phyloP scores from a whole-genome alignment of 2,888 invertebrate species.

The Ernsta delagoae region DNA sequence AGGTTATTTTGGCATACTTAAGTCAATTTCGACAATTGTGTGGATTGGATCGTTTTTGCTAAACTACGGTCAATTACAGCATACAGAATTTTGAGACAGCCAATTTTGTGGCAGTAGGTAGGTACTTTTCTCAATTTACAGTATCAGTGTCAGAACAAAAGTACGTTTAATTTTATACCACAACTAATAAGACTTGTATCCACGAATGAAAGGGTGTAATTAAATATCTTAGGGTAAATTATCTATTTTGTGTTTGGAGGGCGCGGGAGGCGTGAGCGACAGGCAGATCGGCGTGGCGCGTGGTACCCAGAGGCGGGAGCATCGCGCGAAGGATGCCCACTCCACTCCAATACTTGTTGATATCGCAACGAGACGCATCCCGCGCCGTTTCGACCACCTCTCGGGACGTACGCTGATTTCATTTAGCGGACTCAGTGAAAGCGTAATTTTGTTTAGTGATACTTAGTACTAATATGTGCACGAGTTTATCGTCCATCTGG shows the following conservation, averaged over 20 bases:
- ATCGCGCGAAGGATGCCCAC: too few species aligned
- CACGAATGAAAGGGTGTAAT: slow-evolving; percentile 12
- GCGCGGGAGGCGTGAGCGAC: slow-evolving; percentile 56
- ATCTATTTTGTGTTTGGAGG: slow-evolving; percentile 46
- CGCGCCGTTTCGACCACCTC: slow-evolving; percentile 41
- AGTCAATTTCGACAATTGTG: too few species aligned
- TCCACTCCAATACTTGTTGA: slow-evolving; percentile 66
- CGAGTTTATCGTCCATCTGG: slow-evolving; percentile 22
- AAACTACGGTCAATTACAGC: too few species aligned
- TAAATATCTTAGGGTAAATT: slow-evolving; percentile 43
- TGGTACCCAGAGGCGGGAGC: too few species aligned
- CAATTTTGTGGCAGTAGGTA: background rate
- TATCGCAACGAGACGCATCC: slow-evolving; percentile 69
- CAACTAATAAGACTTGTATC: background rate
- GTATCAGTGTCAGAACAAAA: background rate
- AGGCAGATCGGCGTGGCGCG: slow-evolving; percentile 44
- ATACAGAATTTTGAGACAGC: background rate
- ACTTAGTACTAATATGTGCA: slow-evolving; percentile 29
- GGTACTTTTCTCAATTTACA: too few species aligned
- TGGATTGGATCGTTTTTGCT: too few species aligned
- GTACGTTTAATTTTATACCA: background rate
- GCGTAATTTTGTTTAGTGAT: slow-evolving; percentile 28
- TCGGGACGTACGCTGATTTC: slow-evolving; percentile 37
- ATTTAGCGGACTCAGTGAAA: slow-evolving; percentile 39
- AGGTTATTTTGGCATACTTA: too few species aligned